Evolutionary conservation across 2,113 vertebrate genomes (phyloP).

Genomic region (Dicrurus megarhynchus): DNA sequence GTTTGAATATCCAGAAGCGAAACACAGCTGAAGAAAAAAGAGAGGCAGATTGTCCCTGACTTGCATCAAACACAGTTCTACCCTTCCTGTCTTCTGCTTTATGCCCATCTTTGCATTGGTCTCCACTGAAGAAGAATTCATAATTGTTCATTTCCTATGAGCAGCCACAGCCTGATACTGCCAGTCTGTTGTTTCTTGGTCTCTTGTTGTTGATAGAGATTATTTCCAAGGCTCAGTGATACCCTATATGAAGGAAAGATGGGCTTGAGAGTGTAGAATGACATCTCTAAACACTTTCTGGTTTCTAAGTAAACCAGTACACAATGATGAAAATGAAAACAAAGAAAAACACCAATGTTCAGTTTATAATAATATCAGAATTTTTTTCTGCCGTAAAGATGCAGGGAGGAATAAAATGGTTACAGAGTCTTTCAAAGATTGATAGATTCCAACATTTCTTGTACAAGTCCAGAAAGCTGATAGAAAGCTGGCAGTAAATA

Average conservation of each 20-base stretch:
- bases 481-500: neutral
- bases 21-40: neutral
- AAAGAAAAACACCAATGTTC: neutral
- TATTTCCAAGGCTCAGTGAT: neutral
- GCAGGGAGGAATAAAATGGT: neutral
- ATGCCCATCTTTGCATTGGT: neutral
- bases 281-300: neutral
- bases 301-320: neutral
- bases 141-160: no score
- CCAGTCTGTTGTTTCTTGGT: neutral
- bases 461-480: neutral
- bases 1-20: neutral
- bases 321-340: neutral
- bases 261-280: neutral
- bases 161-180: neutral
- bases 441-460: neutral
- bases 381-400: neutral
- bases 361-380: neutral
- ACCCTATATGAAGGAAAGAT: rapidly evolving
- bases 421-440: rapidly evolving
- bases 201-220: rapidly evolving
- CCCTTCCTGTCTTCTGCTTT: neutral
- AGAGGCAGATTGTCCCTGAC: neutral
- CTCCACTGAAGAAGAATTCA: rapidly evolving
- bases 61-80: neutral